Percentiles rank a stretch among this genome's conserved stretches.
Conservation (phyloP, 2,113 vertebrate species). For the Ochotona curzoniae region DNA sequence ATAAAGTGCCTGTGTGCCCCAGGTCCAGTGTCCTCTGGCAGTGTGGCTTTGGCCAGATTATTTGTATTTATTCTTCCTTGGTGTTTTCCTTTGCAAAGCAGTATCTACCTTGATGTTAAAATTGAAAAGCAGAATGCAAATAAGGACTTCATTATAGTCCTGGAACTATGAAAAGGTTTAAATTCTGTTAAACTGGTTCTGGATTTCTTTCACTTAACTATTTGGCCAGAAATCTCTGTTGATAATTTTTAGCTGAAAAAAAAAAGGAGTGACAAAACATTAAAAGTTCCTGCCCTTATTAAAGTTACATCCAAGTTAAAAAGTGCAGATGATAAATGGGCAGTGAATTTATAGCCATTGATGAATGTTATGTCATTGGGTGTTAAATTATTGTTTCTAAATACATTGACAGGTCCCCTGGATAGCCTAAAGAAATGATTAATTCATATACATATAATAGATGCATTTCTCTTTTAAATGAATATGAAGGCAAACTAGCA, state of each 20-base stretch:
- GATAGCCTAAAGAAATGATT: not conserved
- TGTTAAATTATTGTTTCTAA: not conserved
- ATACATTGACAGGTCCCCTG: constrained; percentile 17
- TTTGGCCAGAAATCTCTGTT: not conserved
- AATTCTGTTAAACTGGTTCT: not conserved
- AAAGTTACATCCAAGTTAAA: constrained; percentile 15
- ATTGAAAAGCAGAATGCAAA: not conserved
- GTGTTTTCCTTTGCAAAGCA: constrained; percentile 33
- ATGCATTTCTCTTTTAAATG: constrained; percentile 34
- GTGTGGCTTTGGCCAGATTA: not conserved
- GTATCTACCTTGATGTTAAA: not conserved
- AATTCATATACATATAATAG: not conserved
- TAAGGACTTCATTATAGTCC: not conserved
- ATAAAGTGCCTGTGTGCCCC: not conserved
- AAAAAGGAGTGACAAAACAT: not conserved
- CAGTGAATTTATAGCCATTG: not conserved
- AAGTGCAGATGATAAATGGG: constrained; percentile 20
- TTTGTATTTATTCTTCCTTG: not conserved
- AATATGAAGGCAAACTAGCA: not conserved
- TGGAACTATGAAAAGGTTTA: not conserved
- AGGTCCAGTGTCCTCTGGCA: not conserved
- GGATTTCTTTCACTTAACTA: constrained; percentile 11
- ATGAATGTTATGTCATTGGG: constrained; percentile 8
- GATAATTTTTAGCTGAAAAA: not conserved
- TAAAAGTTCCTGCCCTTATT: not conserved